Conservation (phyloP, 2,797 vertebrate species). For the Gastrophryne carolinensis region DNA sequence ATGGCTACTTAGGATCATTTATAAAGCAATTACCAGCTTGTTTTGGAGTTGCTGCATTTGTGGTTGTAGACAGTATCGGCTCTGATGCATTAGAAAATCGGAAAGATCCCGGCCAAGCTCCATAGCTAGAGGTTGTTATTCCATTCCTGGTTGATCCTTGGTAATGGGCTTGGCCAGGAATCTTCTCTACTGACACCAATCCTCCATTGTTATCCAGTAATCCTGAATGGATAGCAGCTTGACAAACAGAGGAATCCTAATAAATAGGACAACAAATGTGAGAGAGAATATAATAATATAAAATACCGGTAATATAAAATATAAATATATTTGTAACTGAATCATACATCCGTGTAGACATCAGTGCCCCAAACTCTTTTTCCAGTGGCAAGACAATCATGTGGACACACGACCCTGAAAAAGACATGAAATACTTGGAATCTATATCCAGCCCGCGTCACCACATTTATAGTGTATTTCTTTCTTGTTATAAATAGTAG, state of each 20-base stretch:
- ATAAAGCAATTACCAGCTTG: neutral
- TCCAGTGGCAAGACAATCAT: neutral
- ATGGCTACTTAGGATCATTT: too few species aligned
- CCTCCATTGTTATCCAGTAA: neutral
- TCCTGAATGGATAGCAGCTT: neutral
- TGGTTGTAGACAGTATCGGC: neutral
- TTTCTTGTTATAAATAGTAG: too few species aligned
- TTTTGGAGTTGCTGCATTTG: neutral
- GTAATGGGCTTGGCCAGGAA: neutral
- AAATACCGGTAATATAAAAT: neutral
- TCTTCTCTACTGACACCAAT: neutral
- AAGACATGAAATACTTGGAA: neutral
- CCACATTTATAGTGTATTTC: too few species aligned
- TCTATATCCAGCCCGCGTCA: too few species aligned
- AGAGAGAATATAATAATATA: neutral
- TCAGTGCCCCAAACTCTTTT: neutral
- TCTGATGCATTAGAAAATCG: neutral
- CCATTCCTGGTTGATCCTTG: neutral
- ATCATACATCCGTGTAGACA: slow-evolving; percentile 8
- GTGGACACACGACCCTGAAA: slow-evolving; percentile 2
- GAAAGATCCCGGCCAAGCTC: neutral
- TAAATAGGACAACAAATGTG: neutral
- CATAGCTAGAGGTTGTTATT: neutral
- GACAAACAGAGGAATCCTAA: neutral
- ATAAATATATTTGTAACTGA: neutral